Percentiles rank a stretch among this genome's conserved stretches.
Conservation (phyloP, 2,797 vertebrate species). For the Sebastes wilsoni region DNA sequence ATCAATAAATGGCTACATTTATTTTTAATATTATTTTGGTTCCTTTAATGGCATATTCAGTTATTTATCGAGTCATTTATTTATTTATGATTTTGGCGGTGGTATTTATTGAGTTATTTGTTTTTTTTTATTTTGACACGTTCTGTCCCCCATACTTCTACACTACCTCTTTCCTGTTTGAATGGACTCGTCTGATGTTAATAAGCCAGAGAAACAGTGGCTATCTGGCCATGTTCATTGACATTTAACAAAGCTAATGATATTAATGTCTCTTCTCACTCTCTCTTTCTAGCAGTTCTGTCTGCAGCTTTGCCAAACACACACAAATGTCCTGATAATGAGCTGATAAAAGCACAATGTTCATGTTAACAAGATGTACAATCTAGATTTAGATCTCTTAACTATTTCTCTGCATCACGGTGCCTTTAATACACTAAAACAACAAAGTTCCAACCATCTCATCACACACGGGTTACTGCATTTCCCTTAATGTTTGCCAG, state of each 20-base stretch:
- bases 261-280: background rate
- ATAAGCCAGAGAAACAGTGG: background rate
- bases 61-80: too few species aligned
- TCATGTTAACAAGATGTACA: background rate
- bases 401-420: background rate
- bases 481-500: constrained; percentile 28
- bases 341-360: background rate
- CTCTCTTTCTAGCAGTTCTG: background rate
- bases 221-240: background rate
- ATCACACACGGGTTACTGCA: background rate
- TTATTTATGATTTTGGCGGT: too few species aligned
- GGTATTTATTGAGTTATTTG: too few species aligned
- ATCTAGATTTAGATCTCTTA: background rate
- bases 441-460: background rate
- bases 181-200: background rate
- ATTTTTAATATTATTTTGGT: too few species aligned
- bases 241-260: background rate
- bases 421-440: background rate
- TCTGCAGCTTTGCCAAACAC: background rate
- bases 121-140: too few species aligned
- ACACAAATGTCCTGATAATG: background rate
- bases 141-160: too few species aligned
- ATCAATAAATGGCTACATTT: too few species aligned
- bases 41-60: too few species aligned
- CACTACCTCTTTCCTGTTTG: too few species aligned